Evolutionary conservation across 2,113 vertebrate genomes (phyloP), one percentile per base, ranked within the genome.

Genomic region (Ramphastos sulfuratus): DNA sequence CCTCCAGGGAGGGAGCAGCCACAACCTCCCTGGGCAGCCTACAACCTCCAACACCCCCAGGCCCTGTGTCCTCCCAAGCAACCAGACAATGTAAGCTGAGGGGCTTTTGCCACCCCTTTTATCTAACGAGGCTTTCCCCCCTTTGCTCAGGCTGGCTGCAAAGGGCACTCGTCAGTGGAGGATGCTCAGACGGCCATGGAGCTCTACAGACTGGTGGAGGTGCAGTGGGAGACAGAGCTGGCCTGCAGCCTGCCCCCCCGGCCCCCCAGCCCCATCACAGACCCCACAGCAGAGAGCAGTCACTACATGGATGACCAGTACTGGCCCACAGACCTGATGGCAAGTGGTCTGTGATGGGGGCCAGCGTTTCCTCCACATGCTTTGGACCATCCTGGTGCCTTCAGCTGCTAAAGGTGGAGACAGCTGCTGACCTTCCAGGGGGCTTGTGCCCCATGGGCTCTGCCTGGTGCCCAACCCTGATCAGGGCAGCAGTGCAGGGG

Each of bases 291-390:
- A 2, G 98, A 98, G 79, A 88, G 95, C 58, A 96, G 71, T 46
- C 98, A 98, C 89, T 99, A 98, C 96, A 98, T 99, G 99, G 98
- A 99, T 19, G 99, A 99, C 92, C 97, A 95, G 93, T 99, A 99
- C 97, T 99, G 99, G 99, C 98, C 98, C 0, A 93, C 97, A 17
- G 98, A 98, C 58, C 92, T 98, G 83, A 96, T 96, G 10, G 77
- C 94, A 17, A 95, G 97, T 66, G 7, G 96, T 85, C 82, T 96
- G 44, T 97, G 87, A 97, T 37, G 48, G 2, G 4, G 15, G 0
- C 28, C 8, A 9, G 71, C 0, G 0, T 60, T 39, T 64, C n/a
- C 24, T 80, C 79, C 7, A 0, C 0, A 0, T 24, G 9, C 17
- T 64, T 27, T 1, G 0, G 79, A 70, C 30, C 31, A 31, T 64